These are phyloP conservation scores for Choloepus hoffmanni DNA, from an alignment of 2,113 vertebrate genomes.

Conservation along the genomic window DNA sequence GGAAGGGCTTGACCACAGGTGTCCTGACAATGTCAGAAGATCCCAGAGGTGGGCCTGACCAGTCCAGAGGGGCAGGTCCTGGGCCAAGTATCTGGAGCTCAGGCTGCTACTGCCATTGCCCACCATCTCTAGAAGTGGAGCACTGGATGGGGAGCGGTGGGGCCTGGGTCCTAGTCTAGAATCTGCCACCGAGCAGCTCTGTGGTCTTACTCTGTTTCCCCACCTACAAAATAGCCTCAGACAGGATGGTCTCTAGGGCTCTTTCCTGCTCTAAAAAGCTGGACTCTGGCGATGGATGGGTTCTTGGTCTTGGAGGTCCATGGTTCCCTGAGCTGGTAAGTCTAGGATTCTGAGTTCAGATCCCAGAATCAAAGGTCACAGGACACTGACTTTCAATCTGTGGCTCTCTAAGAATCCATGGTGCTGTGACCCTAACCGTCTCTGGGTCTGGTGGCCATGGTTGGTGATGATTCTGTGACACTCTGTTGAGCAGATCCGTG, in stretches of 20 bases:
- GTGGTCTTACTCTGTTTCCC: background rate
- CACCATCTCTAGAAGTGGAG: background rate
- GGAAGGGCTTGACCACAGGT: conserved; percentile 30
- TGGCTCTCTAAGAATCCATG: background rate
- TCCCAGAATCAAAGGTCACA: background rate
- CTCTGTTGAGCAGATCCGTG: background rate
- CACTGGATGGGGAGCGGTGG: accelerated
- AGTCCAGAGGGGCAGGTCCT: background rate
- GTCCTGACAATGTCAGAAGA: background rate
- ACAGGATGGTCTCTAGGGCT: background rate
- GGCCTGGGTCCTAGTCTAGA: background rate
- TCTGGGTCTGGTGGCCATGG: background rate
- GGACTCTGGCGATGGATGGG: background rate
- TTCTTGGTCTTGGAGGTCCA: background rate
- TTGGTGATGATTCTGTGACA: background rate
- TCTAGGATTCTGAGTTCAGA: background rate
- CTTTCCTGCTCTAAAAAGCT: background rate
- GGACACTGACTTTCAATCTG: background rate
- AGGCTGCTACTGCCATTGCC: background rate
- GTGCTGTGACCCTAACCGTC: background rate
- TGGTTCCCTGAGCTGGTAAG: background rate
- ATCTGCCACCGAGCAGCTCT: background rate
- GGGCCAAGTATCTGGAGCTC: background rate
- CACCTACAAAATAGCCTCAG: background rate
- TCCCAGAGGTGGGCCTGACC: background rate